phyloP scores from a whole-genome alignment of 2,113 vertebrate genomes.

The Lamprologus callipterus region DNA sequence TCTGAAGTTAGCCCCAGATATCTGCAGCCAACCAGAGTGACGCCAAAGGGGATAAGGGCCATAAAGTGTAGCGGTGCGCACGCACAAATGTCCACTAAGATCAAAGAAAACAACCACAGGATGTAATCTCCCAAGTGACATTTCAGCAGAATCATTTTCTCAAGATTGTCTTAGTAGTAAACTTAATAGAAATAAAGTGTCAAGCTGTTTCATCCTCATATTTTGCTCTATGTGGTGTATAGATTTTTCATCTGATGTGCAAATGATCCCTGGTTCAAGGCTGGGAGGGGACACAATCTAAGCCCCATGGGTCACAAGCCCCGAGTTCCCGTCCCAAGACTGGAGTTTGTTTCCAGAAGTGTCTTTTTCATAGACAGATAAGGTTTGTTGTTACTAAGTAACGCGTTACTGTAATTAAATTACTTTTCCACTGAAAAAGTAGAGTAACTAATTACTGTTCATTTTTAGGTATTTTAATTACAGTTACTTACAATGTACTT shows the following conservation, averaged over 20 bases:
- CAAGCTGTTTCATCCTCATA: neutral
- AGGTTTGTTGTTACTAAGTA: neutral
- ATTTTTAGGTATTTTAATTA: neutral
- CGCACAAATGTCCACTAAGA: neutral
- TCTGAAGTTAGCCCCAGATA: neutral
- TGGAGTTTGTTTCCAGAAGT: neutral
- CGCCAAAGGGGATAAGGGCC: neutral
- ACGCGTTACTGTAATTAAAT: neutral
- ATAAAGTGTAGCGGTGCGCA: neutral
- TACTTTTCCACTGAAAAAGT: neutral
- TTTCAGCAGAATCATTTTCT: neutral
- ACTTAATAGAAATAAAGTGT: neutral
- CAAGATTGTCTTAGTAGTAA: neutral
- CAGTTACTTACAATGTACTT: neutral
- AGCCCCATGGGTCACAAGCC: neutral
- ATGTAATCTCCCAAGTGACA: neutral
- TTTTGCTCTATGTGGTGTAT: neutral
- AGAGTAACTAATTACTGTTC: neutral
- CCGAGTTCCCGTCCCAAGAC: neutral
- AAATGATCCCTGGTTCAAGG: neutral
- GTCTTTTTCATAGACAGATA: neutral
- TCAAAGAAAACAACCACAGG: neutral
- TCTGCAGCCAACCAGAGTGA: neutral
- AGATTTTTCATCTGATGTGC: neutral
- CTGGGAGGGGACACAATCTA: neutral